Base-by-base conservation (phyloP, 2,888 invertebrate species). In the Parasteatoda lunata region DNA sequence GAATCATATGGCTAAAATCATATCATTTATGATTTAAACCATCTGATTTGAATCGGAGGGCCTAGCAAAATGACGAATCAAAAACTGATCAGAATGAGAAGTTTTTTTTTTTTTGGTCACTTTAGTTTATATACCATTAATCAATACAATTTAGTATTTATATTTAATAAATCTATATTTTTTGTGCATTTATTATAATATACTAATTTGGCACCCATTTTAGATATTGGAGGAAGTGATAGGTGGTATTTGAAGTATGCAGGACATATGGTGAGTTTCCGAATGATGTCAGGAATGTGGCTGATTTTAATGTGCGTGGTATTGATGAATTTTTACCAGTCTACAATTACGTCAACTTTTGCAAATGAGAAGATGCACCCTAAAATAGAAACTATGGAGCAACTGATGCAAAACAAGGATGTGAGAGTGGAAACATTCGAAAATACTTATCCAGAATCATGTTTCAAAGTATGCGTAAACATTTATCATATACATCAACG, bases 251-350 rank as follows among this genome's bases (percentile, higher is more conserved):
- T 79, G 4, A 15, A 45, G 6, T 65, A 69, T 5, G 47, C 70
- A 4, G 48, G 49, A 4, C 9, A n/a, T 4, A 69, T 75, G 7
- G 54, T 52, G 1, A 75, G 84, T 45, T 85, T 79, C n/a, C 75
- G 76, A 30, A 5, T 69, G 3, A 45, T 85, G 6, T 64, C 15
- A 5, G 30, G 69, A 13, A n/a, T 79, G 4, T 85, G 84, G 84
- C 59, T 73, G 0, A 48, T 68, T 0, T 64, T 30, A 7, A 30
- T 69, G 11, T 73, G 78, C 30, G 9, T 85, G 1, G 75, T 85
- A 9, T 59, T 85, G n/a, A 65, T 70, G 45, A 52, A 75, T n/a
- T 49, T 76, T 4, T 85, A 79, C 15, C 79, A 85, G 52, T 78
- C 79, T 6, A 15, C 52, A 13, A 85, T 85, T 7, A 54, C 64